A percentile compares a stretch with the other conserved stretches of the same genome.
Conservation (phyloP, 2,888 invertebrate species). For the Nasonovia ribisnigri region DNA sequence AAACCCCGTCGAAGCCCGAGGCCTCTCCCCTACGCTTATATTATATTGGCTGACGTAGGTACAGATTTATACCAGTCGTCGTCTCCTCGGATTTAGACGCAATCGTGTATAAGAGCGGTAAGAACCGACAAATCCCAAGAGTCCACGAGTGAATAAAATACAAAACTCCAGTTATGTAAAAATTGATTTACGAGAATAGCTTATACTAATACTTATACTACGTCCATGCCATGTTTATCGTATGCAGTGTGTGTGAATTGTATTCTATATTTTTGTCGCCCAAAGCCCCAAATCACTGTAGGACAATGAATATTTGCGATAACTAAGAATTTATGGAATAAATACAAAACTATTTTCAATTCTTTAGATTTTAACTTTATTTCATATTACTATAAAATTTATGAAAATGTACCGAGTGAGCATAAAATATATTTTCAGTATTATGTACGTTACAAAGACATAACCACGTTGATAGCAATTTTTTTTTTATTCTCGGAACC, state of each 20-base stretch:
- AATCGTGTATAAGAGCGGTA: constrained; percentile 15
- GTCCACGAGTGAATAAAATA: not conserved
- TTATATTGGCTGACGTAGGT: constrained; percentile 18
- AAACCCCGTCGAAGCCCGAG: not conserved
- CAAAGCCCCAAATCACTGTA: not conserved
- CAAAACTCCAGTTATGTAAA: not conserved
- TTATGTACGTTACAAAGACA: not conserved
- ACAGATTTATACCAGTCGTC: not conserved
- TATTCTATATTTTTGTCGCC: not conserved
- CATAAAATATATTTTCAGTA: not conserved
- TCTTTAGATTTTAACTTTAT: not conserved
- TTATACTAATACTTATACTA: not conserved
- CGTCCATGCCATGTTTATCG: not conserved
- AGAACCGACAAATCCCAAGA: constrained; percentile 28
- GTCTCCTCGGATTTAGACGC: constrained; percentile 29
- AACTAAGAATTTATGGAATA: not conserved
- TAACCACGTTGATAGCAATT: not conserved
- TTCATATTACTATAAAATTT: not conserved
- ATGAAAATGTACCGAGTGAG: not conserved
- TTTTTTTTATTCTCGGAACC: not conserved
- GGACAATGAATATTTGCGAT: too few species aligned
- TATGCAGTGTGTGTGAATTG: constrained; percentile 1
- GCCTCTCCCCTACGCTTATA: not conserved
- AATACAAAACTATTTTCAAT: not conserved
- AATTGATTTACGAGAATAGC: constrained; percentile 28